These are phyloP conservation scores for Polia nebulosa DNA, from an alignment of 2,888 invertebrate genomes.

Conservation along the genomic window DNA sequence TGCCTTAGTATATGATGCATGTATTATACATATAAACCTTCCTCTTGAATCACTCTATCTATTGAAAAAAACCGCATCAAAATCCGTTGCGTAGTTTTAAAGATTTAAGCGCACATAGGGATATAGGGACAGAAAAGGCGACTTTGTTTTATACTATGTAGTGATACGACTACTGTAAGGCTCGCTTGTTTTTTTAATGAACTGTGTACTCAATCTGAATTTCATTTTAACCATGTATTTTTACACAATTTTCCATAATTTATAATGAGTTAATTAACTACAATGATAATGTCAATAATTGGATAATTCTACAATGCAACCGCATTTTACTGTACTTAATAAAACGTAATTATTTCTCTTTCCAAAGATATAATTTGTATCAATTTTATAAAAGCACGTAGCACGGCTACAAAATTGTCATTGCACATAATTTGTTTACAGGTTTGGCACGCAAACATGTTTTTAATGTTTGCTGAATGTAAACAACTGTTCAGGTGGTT, in stretches of 20 bases:
- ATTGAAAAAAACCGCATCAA: too few species aligned
- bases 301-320: neutral
- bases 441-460: conserved; percentile 22
- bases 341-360: conserved; percentile 15
- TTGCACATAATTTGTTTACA: conserved; percentile 32
- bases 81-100: too few species aligned
- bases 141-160: too few species aligned
- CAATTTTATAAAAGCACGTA: conserved; percentile 13
- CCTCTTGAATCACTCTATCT: too few species aligned
- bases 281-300: neutral
- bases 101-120: too few species aligned
- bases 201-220: neutral
- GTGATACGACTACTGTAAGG: too few species aligned
- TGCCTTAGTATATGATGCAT: too few species aligned
- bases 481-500: conserved; percentile 13
- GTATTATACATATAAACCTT: too few species aligned
- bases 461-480: neutral
- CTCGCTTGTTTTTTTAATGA: too few species aligned
- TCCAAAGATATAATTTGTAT: conserved; percentile 13
- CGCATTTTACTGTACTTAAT: neutral
- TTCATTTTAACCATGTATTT: conserved; percentile 3
- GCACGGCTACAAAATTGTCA: conserved; percentile 5
- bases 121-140: too few species aligned
- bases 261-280: conserved; percentile 14
- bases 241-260: neutral